A percentile compares a stretch with the other conserved stretches of the same genome.
These are phyloP conservation scores for Tricholauxania praeusta DNA, from an alignment of 2,888 invertebrate species.

Conservation along the genomic window DNA sequence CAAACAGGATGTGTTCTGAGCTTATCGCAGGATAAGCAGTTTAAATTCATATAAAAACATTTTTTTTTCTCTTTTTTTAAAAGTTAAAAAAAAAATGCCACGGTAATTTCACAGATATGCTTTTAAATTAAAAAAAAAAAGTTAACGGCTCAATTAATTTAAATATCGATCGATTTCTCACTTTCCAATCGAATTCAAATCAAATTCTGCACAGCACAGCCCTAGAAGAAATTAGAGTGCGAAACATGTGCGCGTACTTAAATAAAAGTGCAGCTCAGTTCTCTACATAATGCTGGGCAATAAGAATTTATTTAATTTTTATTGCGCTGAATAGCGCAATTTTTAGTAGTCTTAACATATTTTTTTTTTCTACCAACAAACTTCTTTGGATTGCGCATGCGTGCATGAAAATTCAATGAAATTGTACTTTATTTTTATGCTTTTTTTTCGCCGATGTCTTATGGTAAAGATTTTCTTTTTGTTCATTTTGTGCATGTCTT, in stretches of 20 bases:
- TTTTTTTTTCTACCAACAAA: too few relatives aligned
- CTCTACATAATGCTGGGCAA: neutral
- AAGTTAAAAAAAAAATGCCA: too few relatives aligned
- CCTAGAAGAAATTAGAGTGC: conserved; percentile 8
- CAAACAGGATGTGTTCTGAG: too few relatives aligned
- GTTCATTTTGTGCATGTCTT: neutral
- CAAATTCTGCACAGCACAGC: too few relatives aligned
- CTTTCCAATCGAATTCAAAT: too few relatives aligned
- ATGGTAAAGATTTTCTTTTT: neutral
- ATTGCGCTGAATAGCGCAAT: conserved; percentile 15
- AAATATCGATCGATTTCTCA: too few relatives aligned
- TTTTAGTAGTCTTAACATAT: conserved; percentile 9
- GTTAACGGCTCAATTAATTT: too few relatives aligned
- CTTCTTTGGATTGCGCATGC: neutral
- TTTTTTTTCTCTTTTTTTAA: too few relatives aligned
- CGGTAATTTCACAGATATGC: too few relatives aligned
- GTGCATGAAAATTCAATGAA: conserved; percentile 30
- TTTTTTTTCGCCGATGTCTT: conserved; percentile 2
- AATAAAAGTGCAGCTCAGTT: neutral
- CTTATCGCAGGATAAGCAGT: too few relatives aligned
- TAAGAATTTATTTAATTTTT: conserved; percentile 15
- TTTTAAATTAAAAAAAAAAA: too few relatives aligned
- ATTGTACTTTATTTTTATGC: conserved; percentile 3
- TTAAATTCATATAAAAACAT: too few relatives aligned
- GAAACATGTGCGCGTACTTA: neutral